A percentile compares a stretch with the other conserved stretches of the same genome.
These are phyloP conservation scores for Brachionus koreanus DNA, from an alignment of 1,140 invertebrate genomes.

Conservation along the genomic window DNA sequence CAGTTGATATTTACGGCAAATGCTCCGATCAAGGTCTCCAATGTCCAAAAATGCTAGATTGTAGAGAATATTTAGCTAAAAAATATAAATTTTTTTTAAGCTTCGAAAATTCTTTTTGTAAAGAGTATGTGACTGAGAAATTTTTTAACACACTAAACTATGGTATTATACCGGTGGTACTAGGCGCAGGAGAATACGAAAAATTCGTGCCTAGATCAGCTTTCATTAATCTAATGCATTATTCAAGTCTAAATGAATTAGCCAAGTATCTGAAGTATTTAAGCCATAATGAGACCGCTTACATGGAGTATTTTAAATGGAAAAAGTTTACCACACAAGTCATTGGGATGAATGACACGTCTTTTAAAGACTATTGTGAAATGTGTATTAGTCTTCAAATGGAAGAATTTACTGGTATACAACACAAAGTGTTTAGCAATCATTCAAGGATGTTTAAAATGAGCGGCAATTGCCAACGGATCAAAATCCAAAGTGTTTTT, in stretches of 20 bases:
- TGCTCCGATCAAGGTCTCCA: constrained; percentile 46
- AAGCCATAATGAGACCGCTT: not conserved
- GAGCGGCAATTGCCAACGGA: not conserved
- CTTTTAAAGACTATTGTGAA: not conserved
- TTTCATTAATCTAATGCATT: constrained; percentile 45
- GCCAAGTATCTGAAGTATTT: constrained; percentile 46
- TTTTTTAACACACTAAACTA: constrained; percentile 45
- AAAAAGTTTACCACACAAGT: not conserved
- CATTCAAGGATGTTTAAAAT: constrained; percentile 9
- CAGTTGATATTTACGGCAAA: constrained; percentile 53
- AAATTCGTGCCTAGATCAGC: not conserved
- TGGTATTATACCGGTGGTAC: constrained; percentile 23
- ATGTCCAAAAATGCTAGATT: not conserved
- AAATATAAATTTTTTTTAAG: constrained; percentile 30
- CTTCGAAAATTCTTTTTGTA: constrained; percentile 35
- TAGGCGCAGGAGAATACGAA: constrained; percentile 6
- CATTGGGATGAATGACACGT: not conserved
- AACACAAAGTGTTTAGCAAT: not conserved
- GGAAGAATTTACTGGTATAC: constrained; percentile 29
- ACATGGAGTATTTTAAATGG: constrained; percentile 37
- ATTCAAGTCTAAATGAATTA: constrained; percentile 43
- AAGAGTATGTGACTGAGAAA: constrained; percentile 41
- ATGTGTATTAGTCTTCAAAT: constrained; percentile 38
- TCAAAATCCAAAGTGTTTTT: not conserved
- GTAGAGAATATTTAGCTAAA: not conserved